phyloP scores from a whole-genome alignment of 2,888 invertebrate species.

The Choreutis nemorana region DNA sequence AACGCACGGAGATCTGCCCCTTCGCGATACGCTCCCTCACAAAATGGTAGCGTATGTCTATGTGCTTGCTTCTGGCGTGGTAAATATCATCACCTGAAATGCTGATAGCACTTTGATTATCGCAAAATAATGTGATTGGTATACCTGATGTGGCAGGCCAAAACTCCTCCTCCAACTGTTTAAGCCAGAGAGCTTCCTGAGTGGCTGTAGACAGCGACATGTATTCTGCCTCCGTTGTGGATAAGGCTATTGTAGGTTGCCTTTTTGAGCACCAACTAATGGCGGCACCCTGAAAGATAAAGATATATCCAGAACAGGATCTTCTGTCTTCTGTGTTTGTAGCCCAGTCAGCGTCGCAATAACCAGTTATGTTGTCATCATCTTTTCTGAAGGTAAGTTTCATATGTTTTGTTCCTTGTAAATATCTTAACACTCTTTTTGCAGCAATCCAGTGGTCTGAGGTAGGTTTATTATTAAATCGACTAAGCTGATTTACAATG shows the following conservation, averaged over 20 bases:
- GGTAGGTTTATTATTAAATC: conserved; percentile 11
- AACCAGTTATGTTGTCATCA: background rate
- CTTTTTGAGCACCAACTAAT: conserved; percentile 14
- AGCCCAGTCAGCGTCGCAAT: conserved; percentile 12
- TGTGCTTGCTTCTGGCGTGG: conserved; percentile 1
- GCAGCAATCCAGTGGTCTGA: conserved; percentile 13
- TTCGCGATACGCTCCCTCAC: conserved; percentile 1
- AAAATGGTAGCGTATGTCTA: conserved; percentile 1
- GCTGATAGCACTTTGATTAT: conserved; percentile 1
- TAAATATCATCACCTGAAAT: conserved; percentile 1
- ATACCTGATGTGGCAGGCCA: background rate
- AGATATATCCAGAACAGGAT: conserved; percentile 14
- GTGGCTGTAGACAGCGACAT: conserved; percentile 10
- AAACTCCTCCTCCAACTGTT: conserved; percentile 1
- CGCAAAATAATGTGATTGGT: background rate
- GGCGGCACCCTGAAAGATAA: conserved; percentile 7
- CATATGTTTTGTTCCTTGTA: conserved; percentile 12
- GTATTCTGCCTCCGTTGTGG: conserved; percentile 14
- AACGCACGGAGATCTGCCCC: background rate
- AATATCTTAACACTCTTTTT: conserved; percentile 13
- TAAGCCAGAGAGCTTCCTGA: conserved; percentile 12
- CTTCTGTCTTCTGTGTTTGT: conserved; percentile 8
- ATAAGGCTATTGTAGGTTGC: conserved; percentile 14
- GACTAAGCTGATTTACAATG: conserved; percentile 11
- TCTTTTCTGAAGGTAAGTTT: conserved; percentile 2